Percentiles rank a stretch among this genome's conserved stretches.
These are phyloP conservation scores for Xenopus tropicalis DNA, from an alignment of 2,113 vertebrate genomes.

Conservation along the genomic window UCB_Xtro_10.0 CM004452.2:42313001-42313500, in stretches of 20 bases:
- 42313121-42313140: too few relatives aligned
- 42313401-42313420: neutral
- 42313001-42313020: too few relatives aligned
- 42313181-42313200: neutral
- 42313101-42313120: too few relatives aligned
- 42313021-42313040: too few relatives aligned
- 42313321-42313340: neutral
- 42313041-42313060: too few relatives aligned
- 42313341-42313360: neutral
- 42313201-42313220: neutral
- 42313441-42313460: conserved; percentile 19
- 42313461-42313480: conserved; percentile 25
- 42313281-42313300: conserved; percentile 4
- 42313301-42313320: neutral
- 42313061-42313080: too few relatives aligned
- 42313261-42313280: neutral
- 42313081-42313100: too few relatives aligned
- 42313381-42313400: neutral
- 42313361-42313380: conserved; percentile 13
- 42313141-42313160: neutral
- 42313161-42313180: neutral
- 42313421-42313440: conserved; percentile 17
- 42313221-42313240: neutral
- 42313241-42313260: neutral
- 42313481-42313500: neutral